Conservation (phyloP, 2,888 invertebrate species). For the Parascotia fuliginaria region DNA sequence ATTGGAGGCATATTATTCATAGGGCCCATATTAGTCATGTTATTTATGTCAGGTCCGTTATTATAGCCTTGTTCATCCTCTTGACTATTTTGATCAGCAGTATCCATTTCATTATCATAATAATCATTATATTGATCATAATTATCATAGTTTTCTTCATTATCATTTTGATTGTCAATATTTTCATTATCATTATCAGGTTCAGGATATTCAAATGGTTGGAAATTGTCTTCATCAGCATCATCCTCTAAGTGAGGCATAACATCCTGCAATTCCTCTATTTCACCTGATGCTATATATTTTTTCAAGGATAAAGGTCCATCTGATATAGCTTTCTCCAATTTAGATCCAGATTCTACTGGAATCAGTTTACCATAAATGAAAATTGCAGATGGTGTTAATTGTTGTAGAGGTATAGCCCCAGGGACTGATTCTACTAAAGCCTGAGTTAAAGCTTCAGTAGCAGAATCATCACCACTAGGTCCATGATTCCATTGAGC, state of each 20-base stretch:
- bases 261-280: constrained; percentile 92
- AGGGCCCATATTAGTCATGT: constrained; percentile 51
- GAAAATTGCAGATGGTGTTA: constrained; percentile 92
- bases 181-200: constrained; percentile 59
- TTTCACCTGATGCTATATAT: constrained; percentile 91
- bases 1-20: constrained; percentile 53
- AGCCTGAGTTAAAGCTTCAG: constrained; percentile 89
- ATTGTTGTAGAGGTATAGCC: constrained; percentile 90
- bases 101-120: constrained; percentile 75
- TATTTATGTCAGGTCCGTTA: constrained; percentile 65
- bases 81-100: constrained; percentile 71
- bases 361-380: constrained; percentile 93
- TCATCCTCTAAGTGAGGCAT: constrained; percentile 89
- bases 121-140: constrained; percentile 70
- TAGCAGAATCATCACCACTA: constrained; percentile 80
- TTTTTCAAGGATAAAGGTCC: constrained; percentile 92
- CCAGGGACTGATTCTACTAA: constrained; percentile 92
- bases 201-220: constrained; percentile 77
- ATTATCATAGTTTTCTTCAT: constrained; percentile 61
- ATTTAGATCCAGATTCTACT: constrained; percentile 91
- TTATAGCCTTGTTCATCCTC: constrained; percentile 68
- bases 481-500: constrained; percentile 97
- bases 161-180: constrained; percentile 49
- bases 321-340: constrained; percentile 91
- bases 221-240: constrained; percentile 80